Evolutionary conservation across 2,797 vertebrate species (phyloP), one percentile per base, ranked within the genome.

Genomic region (Karalla daura): DNA sequence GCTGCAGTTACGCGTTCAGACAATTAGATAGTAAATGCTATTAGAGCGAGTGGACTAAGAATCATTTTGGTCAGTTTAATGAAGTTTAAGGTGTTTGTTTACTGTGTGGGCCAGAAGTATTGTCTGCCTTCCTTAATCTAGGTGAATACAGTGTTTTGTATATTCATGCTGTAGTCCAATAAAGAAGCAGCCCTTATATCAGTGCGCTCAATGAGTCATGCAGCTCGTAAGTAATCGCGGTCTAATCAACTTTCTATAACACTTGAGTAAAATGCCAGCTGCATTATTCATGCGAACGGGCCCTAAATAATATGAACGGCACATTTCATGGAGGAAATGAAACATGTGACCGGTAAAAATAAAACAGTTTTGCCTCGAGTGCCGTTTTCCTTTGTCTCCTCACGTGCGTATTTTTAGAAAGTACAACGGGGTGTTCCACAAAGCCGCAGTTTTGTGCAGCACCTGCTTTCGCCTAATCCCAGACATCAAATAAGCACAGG

Each of bases 391-490:
- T 55, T n/a, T 44, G 2, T 60, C 5, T 69, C 25, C 45, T 6
- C 47, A 3, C 17, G 3, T 47, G 24, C 25, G 9, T 74, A 56
- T 32, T 70, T 66, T 44, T 2, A 46, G 10, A 45, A 20, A 6
- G 14, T 17, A 18, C 11, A 6, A 25, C 46, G 45, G 10, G n/a
- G 21, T 60, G 15, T 40, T 30, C 1, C 8, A 14, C 63, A 30
- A 53, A 40, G 49, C 44, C 21, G 24, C n/a, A 6, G 23, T 74
- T 14, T 41, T 23, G 37, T 66, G 21, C 46, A 51, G 11, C 5
- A 36, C 51, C 17, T 45, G 15, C 18, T 43, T 3, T 39, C 59
- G 14, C 58, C 37, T 63, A 54, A 51, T 53, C 21, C 30, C 7
- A 27, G 14, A 27, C 28, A 60, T 68, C 28, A 64, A 52, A 47